phyloP scores from a whole-genome alignment of 92 coral and sea anemone species.

The Umimayanthus kanabou region DNA sequence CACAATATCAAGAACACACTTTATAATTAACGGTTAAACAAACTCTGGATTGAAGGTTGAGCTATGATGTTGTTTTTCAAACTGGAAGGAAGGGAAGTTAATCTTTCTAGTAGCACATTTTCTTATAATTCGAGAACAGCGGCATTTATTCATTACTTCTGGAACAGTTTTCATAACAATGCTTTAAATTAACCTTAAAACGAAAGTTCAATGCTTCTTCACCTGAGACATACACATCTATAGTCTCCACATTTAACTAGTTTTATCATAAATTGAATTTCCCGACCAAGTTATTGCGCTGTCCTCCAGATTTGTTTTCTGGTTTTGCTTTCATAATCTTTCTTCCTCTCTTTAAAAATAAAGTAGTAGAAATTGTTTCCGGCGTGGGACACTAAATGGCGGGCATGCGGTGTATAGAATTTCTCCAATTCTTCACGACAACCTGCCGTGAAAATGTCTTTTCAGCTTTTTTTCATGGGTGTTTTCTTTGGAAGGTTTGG shows the following conservation, averaged over 20 bases:
- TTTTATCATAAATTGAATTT: background rate
- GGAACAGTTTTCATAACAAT: background rate
- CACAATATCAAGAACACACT: background rate
- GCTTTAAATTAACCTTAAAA: background rate
- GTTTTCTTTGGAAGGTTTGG: slow-evolving; percentile 24
- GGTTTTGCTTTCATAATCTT: background rate
- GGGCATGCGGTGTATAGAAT: background rate
- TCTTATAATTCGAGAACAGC: background rate
- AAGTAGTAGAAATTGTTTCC: slow-evolving; percentile 24
- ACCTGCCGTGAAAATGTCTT: slow-evolving; percentile 26
- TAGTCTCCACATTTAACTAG: background rate
- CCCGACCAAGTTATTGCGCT: background rate
- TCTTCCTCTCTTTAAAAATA: background rate
- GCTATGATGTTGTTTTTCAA: background rate
- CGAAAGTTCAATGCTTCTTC: too few species aligned
- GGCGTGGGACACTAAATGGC: slow-evolving; percentile 11
- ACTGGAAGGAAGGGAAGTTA: background rate
- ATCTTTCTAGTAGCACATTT: background rate
- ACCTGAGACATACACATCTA: too few species aligned
- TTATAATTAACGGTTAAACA: slow-evolving; percentile 4
- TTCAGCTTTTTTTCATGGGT: background rate
- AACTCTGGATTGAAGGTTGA: background rate
- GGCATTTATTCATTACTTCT: background rate
- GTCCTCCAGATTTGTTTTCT: background rate
- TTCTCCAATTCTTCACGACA: slow-evolving; percentile 1